phyloP scores from a whole-genome alignment of 2,888 invertebrate genomes.

The Onthophagus sagittarius region DNA sequence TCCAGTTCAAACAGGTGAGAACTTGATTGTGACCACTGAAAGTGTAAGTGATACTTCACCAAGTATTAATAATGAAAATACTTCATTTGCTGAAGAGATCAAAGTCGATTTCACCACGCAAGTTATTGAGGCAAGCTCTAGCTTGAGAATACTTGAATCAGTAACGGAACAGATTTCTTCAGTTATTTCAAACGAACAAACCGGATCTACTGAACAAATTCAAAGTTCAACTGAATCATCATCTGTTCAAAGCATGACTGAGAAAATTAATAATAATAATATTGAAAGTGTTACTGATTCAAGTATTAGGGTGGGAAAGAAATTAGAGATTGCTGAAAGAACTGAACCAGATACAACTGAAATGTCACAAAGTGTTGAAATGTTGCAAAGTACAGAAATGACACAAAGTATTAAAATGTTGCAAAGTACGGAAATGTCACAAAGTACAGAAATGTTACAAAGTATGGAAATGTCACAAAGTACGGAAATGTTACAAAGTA shows the following conservation, averaged over 20 bases:
- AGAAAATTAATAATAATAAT: not conserved
- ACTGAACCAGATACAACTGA: not conserved
- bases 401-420: not conserved
- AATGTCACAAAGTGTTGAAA: not conserved
- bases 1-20: not conserved
- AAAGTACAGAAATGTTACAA: not conserved
- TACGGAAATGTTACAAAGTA: not conserved
- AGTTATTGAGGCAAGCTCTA: not conserved
- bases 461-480: not conserved
- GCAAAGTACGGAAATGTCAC: not conserved
- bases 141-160: conserved; percentile 12
- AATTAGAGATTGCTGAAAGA: not conserved
- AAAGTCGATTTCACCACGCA: not conserved
- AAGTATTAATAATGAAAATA: not conserved
- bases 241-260: not conserved
- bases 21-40: not conserved
- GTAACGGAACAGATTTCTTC: conserved; percentile 17
- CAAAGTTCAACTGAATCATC: not conserved
- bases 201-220: not conserved
- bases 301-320: not conserved
- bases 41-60: not conserved
- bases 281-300: not conserved
- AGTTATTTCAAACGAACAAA: not conserved
- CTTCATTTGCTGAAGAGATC: not conserved
- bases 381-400: not conserved